Evolutionary conservation across 2,888 invertebrate species (phyloP).

Genomic region (Drosophila dives): DNA sequence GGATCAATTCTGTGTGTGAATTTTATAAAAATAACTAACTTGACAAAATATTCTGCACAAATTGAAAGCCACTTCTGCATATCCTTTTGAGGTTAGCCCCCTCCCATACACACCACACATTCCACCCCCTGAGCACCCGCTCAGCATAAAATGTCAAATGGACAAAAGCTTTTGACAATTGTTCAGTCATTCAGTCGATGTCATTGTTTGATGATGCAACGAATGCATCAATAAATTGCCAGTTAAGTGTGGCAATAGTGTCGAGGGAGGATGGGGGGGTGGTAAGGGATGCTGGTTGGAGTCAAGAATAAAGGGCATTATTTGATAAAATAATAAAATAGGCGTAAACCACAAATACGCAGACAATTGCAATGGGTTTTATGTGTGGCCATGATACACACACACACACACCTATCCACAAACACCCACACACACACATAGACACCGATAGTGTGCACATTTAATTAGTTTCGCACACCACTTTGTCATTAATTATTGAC

Average conservation of each 20-base stretch:
- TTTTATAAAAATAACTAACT: neutral
- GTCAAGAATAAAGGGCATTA: conserved; percentile 3
- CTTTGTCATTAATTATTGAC: conserved; percentile 47
- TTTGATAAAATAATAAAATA: conserved; percentile 40
- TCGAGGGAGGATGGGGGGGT: neutral
- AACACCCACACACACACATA: conserved; percentile 13
- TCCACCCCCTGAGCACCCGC: neutral
- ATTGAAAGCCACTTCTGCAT: neutral
- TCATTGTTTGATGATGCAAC: conserved; percentile 46
- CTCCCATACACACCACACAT: neutral
- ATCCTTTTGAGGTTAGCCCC: neutral
- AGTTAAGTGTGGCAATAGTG: neutral
- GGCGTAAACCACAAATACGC: conserved; percentile 53
- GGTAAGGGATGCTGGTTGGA: neutral
- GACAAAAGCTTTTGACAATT: conserved; percentile 14
- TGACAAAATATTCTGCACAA: neutral
- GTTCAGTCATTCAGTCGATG: conserved; percentile 14
- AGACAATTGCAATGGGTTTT: conserved; percentile 39
- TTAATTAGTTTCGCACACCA: conserved; percentile 53
- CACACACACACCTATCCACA: conserved; percentile 3
- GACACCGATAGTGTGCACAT: conserved; percentile 27
- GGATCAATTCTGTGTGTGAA: neutral
- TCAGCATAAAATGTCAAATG: neutral
- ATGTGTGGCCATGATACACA: conserved; percentile 35
- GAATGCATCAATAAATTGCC: conserved; percentile 56